Evolutionary conservation across 2,888 invertebrate genomes (phyloP).

Genomic region (Drosophila anceps): DNA sequence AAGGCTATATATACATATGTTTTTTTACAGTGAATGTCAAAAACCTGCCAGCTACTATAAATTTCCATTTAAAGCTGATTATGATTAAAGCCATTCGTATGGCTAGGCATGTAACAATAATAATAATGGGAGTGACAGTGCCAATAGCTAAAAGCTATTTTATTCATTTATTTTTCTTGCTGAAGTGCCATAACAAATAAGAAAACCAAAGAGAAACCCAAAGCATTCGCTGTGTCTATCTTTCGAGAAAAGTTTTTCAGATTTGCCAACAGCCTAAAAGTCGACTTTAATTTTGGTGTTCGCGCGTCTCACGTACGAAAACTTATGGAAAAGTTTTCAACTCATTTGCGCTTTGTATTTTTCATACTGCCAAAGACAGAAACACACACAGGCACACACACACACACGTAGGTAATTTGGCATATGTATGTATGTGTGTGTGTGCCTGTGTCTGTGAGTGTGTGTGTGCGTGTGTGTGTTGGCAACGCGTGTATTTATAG

Average conservation of each 20-base stretch:
- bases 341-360: conserved; percentile 78
- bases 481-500: conserved; percentile 64
- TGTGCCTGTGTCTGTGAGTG: conserved; percentile 20
- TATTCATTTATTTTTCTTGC: conserved; percentile 20
- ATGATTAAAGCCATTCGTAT: neutral
- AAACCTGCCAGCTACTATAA: conserved; percentile 4
- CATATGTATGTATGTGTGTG: conserved; percentile 9
- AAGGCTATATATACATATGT: neutral
- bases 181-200: conserved; percentile 32
- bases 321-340: conserved; percentile 78
- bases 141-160: neutral
- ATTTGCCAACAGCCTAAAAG: conserved; percentile 63
- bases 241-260: conserved; percentile 50
- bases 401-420: conserved; percentile 12
- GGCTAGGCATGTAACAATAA: neutral
- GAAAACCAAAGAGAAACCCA: neutral
- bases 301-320: conserved; percentile 48
- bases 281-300: conserved; percentile 63
- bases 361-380: conserved; percentile 63
- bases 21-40: neutral
- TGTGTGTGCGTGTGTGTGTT: conserved; percentile 6
- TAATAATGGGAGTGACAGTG: neutral
- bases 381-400: conserved; percentile 16
- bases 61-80: neutral
- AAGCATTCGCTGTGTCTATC: conserved; percentile 36